Percentiles rank a stretch among this genome's conserved stretches.
Evolutionary conservation across 2,888 invertebrate genomes (phyloP).

Genomic region (Linnaemya vulpina): DNA sequence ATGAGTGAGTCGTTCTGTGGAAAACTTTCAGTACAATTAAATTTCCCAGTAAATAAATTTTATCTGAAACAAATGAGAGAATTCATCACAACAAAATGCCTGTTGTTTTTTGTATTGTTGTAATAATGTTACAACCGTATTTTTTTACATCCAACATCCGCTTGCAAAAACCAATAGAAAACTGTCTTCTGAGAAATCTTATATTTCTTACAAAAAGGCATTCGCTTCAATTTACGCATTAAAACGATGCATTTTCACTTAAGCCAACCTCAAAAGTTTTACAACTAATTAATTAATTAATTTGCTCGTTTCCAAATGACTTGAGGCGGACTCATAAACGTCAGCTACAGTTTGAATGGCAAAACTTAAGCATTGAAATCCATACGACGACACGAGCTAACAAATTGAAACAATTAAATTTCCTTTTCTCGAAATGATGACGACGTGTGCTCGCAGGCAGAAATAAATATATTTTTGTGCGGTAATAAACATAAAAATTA

Average conservation of each 20-base stretch:
- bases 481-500: slow-evolving; percentile 81
- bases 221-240: not conserved
- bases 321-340: slow-evolving; percentile 65
- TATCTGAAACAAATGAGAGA: no score
- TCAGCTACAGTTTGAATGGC: slow-evolving; percentile 54
- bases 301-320: slow-evolving; percentile 62
- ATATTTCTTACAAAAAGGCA: not conserved
- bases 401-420: slow-evolving; percentile 54
- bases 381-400: slow-evolving; percentile 40
- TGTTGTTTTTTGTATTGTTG: no score
- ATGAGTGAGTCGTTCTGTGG: no score
- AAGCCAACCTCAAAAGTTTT: slow-evolving; percentile 50
- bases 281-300: slow-evolving; percentile 66
- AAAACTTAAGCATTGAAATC: slow-evolving; percentile 62
- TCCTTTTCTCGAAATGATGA: slow-evolving; percentile 47
- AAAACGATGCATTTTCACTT: slow-evolving; percentile 5
- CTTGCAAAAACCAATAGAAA: no score
- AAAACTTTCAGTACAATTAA: no score
- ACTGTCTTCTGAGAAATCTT: no score
- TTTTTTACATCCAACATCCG: no score
- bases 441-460: slow-evolving; percentile 77
- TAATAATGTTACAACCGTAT: no score
- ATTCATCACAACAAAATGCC: no score
- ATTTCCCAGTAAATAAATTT: no score
- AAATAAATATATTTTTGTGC: slow-evolving; percentile 73